A percentile compares a stretch with the other conserved stretches of the same genome.
Conservation (phyloP, 2,888 invertebrate species). For the Sminthurinus aureus region DNA sequence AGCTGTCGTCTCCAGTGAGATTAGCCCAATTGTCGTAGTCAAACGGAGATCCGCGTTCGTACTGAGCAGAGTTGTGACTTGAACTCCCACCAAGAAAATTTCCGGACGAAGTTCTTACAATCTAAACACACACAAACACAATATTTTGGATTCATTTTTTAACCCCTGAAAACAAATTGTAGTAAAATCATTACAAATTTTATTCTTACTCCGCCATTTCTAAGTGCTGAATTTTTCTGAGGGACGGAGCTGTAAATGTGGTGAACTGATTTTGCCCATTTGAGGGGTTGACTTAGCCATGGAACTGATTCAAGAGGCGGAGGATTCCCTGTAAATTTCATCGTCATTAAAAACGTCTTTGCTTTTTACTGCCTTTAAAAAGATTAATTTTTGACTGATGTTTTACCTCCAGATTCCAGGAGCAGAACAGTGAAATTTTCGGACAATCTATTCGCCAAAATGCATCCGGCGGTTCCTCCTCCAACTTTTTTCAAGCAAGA, state of each 20-base stretch:
- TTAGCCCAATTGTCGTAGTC: constrained; percentile 47
- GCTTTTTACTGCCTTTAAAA: too few relatives aligned
- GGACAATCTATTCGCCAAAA: constrained; percentile 13
- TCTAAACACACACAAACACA: constrained; percentile 4
- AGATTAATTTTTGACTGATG: too few relatives aligned
- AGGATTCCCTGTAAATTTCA: constrained; percentile 9
- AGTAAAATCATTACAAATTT: too few relatives aligned
- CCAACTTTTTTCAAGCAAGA: too few relatives aligned
- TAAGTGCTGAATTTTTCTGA: neutral
- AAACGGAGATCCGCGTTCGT: constrained; percentile 42
- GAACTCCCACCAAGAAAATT: constrained; percentile 50
- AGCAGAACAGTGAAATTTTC: constrained; percentile 22
- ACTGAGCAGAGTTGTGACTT: constrained; percentile 42
- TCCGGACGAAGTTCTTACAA: constrained; percentile 24
- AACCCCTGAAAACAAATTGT: neutral
- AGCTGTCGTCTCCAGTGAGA: constrained; percentile 39
- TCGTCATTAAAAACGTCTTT: too few relatives aligned
- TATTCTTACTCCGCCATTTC: constrained; percentile 6
- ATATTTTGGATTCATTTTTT: neutral
- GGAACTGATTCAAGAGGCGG: constrained; percentile 13
- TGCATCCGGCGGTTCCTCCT: constrained; percentile 19
- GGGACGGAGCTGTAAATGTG: constrained; percentile 10
- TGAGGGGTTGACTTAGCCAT: neutral
- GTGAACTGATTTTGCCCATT: constrained; percentile 13
- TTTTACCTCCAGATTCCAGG: constrained; percentile 25